Base-by-base conservation (phyloP, 2,888 invertebrate genomes). In the Kuschelorhynchus macadamiae region DNA sequence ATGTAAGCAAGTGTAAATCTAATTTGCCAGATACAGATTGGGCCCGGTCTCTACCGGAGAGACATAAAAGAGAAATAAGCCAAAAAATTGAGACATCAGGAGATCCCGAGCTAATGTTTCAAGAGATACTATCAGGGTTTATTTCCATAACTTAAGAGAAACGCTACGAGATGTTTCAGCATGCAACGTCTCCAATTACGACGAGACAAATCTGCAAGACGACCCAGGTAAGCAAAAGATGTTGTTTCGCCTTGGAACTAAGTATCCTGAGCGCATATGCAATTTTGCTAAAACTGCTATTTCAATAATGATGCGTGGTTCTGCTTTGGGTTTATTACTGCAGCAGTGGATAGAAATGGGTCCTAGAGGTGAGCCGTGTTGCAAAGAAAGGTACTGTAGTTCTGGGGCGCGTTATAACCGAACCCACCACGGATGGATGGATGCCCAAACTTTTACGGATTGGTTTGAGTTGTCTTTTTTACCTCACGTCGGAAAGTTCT, bases 301-400 rank as follows among this genome's bases (percentile, higher is more conserved):
- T 20, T 65, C 77, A 9, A 61, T 81, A n/a, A 81, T 81, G 80
- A 73, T 81, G 60, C 72, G 76, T 42, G 78, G 75, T 20, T 73
- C 72, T 57, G 79, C 80, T 18, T 62, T 53, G 33, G 80, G 81
- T 8, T 65, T 71, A 42, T 12, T 82, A 39, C 78, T 74, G 72
- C 64, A 74, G 25, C 49, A 49, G 11, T 69, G 63, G 69, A 70
- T 71, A 9, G 70, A 72, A 69, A 75, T 77, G 20, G 82, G 82
- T 9, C 81, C 78, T 67, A 81, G 78, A 69, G 64, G 77, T 9
- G 71, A 74, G 4, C 74, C 74, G 59, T 76, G 67, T 41, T 72
- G 68, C 44, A 71, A 62, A 30, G 62, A 72, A n/a, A 57, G 73
- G 50, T 79, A 57, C 33, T 80, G 57, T 72, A 79, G 64, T 52